These are phyloP conservation scores for Dipus sagitta DNA, from an alignment of 2,797 vertebrate genomes.

Conservation along the genomic window DNA sequence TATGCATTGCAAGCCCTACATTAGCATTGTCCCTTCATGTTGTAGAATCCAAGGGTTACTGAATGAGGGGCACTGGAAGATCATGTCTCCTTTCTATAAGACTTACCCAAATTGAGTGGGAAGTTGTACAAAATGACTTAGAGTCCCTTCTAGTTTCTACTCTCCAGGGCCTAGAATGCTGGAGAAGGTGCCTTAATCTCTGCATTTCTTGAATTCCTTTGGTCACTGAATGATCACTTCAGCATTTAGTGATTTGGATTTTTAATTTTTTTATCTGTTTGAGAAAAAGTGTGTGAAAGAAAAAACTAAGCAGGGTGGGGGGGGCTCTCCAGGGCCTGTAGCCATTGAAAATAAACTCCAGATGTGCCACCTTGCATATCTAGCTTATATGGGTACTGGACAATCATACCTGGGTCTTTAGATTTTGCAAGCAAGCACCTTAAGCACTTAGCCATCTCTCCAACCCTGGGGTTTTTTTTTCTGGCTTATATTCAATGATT, in stretches of 20 bases:
- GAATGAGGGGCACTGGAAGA: not conserved
- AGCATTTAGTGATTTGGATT: not conserved
- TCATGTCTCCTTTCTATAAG: not conserved
- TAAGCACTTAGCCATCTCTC: too few species aligned
- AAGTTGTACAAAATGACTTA: not conserved
- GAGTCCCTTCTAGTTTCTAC: slow-evolving; percentile 30
- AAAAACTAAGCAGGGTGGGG: too few species aligned
- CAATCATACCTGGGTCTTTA: too few species aligned
- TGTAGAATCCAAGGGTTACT: not conserved
- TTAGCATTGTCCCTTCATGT: not conserved
- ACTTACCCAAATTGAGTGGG: not conserved
- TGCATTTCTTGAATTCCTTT: slow-evolving; percentile 24
- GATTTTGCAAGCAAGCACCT: too few species aligned
- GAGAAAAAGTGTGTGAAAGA: too few species aligned
- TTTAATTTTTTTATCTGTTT: not conserved
- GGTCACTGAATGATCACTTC: not conserved
- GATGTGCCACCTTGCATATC: too few species aligned
- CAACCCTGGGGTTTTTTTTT: not conserved
- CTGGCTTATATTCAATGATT: slow-evolving; percentile 2
- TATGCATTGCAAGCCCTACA: too few species aligned
- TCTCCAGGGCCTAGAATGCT: not conserved
- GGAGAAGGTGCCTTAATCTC: not conserved
- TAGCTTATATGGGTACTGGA: too few species aligned
- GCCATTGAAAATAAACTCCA: too few species aligned
- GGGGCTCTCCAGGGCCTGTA: too few species aligned